Evolutionary conservation across 2,888 invertebrate species (phyloP).

Genomic region (Podabrus alpinus): DNA sequence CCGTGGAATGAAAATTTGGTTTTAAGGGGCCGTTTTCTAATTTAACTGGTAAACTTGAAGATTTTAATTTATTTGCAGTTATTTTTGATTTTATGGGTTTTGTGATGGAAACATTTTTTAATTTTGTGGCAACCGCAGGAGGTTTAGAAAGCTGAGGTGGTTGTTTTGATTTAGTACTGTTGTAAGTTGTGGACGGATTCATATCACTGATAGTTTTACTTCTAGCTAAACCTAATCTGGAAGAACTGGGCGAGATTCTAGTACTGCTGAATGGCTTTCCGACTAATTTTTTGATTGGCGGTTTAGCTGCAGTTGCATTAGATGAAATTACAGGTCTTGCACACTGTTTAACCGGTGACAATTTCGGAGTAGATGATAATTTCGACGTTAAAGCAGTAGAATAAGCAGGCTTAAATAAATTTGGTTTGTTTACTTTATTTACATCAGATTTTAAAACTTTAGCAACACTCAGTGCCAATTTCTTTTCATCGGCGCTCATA

Average conservation of each 20-base stretch:
- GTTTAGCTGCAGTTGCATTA: conserved; percentile 25
- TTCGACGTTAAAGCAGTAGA: conserved; percentile 54
- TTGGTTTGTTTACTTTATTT: conserved; percentile 36
- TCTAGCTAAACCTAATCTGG: conserved; percentile 40
- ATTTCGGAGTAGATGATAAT: conserved; percentile 50
- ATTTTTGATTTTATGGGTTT: neutral
- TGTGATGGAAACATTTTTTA: neutral
- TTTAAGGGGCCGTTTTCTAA: conserved; percentile 40
- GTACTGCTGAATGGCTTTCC: conserved; percentile 6
- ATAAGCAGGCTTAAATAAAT: conserved; percentile 51
- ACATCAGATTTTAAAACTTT: conserved; percentile 40
- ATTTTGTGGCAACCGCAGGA: conserved; percentile 4
- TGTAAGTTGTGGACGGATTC: conserved; percentile 36
- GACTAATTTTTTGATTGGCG: conserved; percentile 25
- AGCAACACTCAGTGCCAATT: conserved; percentile 28
- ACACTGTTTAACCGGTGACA: conserved; percentile 39
- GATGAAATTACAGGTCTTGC: conserved; percentile 25
- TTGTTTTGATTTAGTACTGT: conserved; percentile 3
- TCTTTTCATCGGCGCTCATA: conserved; percentile 45
- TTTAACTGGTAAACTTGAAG: conserved; percentile 5
- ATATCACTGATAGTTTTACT: conserved; percentile 55
- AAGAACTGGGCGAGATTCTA: conserved; percentile 17
- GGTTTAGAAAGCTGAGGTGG: conserved; percentile 6
- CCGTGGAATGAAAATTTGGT: conserved; percentile 46
- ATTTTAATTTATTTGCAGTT: neutral